A percentile compares a stretch with the other conserved stretches of the same genome.
Evolutionary conservation across 2,888 invertebrate genomes (phyloP).

Genomic region (Eutolmus rufibarbis): DNA sequence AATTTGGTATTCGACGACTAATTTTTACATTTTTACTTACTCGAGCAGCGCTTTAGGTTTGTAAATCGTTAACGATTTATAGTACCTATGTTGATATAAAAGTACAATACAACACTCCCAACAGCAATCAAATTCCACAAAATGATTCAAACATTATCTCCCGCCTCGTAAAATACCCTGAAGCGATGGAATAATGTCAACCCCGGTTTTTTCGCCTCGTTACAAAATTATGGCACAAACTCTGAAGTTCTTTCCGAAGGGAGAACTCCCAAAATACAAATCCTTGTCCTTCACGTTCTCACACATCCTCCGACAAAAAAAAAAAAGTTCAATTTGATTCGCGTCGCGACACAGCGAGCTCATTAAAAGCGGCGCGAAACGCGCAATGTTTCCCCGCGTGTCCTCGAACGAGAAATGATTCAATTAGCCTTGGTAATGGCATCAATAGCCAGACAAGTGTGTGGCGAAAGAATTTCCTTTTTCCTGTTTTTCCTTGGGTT

Average conservation of each 20-base stretch:
- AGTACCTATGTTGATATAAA: too few species aligned
- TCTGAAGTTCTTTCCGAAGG: not conserved
- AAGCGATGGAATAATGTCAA: not conserved
- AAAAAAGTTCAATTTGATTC: not conserved
- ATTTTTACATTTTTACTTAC: too few species aligned
- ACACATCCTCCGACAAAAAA: not conserved
- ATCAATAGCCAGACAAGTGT: slow-evolving; percentile 30
- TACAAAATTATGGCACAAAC: not conserved
- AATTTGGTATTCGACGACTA: too few species aligned
- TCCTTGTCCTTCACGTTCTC: not conserved
- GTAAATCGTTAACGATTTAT: too few species aligned
- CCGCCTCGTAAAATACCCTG: not conserved
- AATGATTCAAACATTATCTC: not conserved
- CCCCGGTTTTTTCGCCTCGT: not conserved
- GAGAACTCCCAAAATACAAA: not conserved
- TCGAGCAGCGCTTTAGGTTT: too few species aligned
- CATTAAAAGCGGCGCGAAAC: not conserved
- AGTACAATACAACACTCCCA: too few species aligned
- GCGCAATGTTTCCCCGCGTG: not conserved
- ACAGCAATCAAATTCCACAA: not conserved
- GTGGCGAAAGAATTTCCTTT: slow-evolving; percentile 20
- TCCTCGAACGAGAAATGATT: slow-evolving; percentile 13
- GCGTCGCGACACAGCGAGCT: not conserved
- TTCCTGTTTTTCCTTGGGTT: not conserved
- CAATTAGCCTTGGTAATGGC: slow-evolving; percentile 33